These are phyloP conservation scores for Ctena decussata DNA, from an alignment of 2,888 invertebrate genomes.

Conservation along the genomic window DNA sequence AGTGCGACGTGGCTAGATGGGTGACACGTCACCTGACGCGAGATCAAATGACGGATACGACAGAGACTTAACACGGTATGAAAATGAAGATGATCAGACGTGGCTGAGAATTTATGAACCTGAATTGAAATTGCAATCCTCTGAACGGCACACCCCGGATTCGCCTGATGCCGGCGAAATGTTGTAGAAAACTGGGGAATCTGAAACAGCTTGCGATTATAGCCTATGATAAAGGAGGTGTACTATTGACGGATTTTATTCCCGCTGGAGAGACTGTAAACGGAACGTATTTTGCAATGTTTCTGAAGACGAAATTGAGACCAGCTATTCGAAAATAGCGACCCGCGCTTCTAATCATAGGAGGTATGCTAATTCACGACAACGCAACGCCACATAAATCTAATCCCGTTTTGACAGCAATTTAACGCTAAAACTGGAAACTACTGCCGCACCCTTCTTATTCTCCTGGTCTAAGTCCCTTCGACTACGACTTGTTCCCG, in stretches of 20 bases:
- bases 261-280: constrained; percentile 10
- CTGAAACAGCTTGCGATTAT: not conserved
- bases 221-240: constrained; percentile 8
- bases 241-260: constrained; percentile 5
- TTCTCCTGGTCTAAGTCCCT: not conserved
- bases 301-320: not conserved
- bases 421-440: constrained; percentile 2
- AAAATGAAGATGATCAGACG: not conserved
- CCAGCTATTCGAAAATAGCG: not conserved
- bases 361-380: not conserved
- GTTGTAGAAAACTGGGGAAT: not conserved
- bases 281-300: constrained; percentile 1
- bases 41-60: not conserved
- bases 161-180: constrained; percentile 10
- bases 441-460: not conserved
- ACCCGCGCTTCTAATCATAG: constrained; percentile 6
- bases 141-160: constrained; percentile 9
- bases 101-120: not conserved
- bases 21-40: not conserved
- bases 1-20: not conserved
- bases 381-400: constrained; percentile 23
- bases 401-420: not conserved
- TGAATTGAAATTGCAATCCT: constrained; percentile 4
- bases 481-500: constrained; percentile 17
- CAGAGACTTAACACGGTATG: not conserved